Evolutionary conservation across 2,888 invertebrate species (phyloP), one percentile per base, ranked within the genome.

Genomic region (Andrena fulva): DNA sequence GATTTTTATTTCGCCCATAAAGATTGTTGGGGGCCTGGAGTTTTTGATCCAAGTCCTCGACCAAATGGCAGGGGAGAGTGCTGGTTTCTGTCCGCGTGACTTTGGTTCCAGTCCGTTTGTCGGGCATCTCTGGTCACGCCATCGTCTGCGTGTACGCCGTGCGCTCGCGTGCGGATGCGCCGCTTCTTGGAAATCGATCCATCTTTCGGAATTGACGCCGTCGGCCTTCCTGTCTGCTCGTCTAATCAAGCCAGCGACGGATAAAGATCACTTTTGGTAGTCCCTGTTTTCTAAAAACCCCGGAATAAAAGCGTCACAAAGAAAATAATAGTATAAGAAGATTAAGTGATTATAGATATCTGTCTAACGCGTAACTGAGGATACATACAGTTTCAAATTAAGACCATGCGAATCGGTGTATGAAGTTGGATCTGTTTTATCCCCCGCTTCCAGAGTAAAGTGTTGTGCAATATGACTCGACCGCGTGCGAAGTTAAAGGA

Each of bases 161-260:
- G 27, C 16, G 64, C 10, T 87, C 62, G 84, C 84, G 87, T 87
- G 83, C 76, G 70, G 76, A 76, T 77, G 63, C 72, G 73, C 68
- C 80, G 73, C 70, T 87, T 87, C 87, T 77, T 73, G 82, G 87
- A 87, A 87, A 80, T 82, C 82, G 84, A 84, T 78, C 73, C 75
- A 82, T 84, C 84, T 60, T 82, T 71, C 71, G 73, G 76, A 82
- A 85, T 87, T 68, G 84, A 77, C 75, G 77, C 66, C 72, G 70
- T 70, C 73, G 27, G 78, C 78, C 74, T 63, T 62, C 31, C 66
- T 42, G 42, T 52, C 77, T 59, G 66, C 64, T 56, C 62, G 69
- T 73, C 72, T 84, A 84, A 86, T 86, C 80, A 82, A 81, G 64
- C 74, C 68, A 80, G 29, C 77, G 77, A 80, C 80, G 66, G 67